A percentile compares a stretch with the other conserved stretches of the same genome.
Conservation (phyloP, 64 coral and sea anemone species). For the Acropora tenuis region DNA sequence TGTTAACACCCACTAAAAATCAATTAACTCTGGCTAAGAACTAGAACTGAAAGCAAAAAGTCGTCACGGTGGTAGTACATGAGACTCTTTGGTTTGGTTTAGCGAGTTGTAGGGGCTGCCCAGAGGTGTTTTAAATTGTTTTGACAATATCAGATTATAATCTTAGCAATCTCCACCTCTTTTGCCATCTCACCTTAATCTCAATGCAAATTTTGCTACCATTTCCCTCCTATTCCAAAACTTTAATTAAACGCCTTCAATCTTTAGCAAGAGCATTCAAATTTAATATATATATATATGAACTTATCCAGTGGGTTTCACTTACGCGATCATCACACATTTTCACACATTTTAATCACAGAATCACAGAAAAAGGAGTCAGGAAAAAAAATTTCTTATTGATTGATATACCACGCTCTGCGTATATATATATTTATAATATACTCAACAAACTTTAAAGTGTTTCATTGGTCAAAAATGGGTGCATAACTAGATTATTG, state of each 20-base stretch:
- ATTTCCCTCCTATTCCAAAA: not conserved
- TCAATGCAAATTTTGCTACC: slow-evolving; percentile 7
- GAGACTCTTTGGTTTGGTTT: not conserved
- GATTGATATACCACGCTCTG: no score
- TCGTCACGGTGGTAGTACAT: not conserved
- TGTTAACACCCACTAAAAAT: not conserved
- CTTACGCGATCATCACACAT: no score
- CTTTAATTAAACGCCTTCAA: slow-evolving; percentile 35
- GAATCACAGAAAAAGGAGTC: no score
- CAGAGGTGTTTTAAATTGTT: not conserved
- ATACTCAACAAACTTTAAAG: no score
- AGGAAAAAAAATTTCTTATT: no score
- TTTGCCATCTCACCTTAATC: not conserved
- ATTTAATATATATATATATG: no score
- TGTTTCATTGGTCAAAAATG: no score
- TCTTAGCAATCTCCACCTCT: not conserved
- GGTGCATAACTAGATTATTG: no score
- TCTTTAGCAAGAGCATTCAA: not conserved
- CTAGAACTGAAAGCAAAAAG: not conserved
- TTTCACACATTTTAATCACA: no score
- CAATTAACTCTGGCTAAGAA: not conserved
- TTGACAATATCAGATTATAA: not conserved
- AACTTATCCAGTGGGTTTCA: no score
- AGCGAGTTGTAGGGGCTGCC: no score
- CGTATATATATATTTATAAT: no score